Percentiles rank a stretch among this genome's conserved stretches.
Conservation (phyloP, 2,113 vertebrate genomes). For the Vanacampus margaritifer region DNA sequence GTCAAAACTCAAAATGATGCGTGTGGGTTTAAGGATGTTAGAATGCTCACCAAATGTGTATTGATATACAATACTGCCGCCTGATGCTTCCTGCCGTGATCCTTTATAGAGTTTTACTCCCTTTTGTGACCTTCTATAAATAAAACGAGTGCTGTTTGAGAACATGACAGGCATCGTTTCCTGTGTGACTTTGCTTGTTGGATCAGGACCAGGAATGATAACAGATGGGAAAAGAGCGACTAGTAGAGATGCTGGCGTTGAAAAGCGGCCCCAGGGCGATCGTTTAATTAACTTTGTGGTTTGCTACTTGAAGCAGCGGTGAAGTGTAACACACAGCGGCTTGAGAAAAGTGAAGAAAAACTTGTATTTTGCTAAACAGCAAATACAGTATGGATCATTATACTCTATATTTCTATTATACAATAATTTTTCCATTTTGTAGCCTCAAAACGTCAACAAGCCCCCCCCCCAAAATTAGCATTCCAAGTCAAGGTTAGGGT, state of each 20-base stretch:
- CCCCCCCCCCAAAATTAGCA: too few relatives aligned
- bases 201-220: conserved; percentile 18
- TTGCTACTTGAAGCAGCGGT: background rate
- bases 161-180: conserved; percentile 38
- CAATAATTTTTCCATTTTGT: too few relatives aligned
- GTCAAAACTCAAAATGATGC: background rate
- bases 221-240: conserved; percentile 5
- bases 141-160: conserved; percentile 43
- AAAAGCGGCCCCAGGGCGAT: background rate
- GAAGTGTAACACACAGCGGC: background rate
- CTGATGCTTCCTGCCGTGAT: background rate
- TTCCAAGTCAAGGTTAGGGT: too few relatives aligned
- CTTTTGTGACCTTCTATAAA: conserved; percentile 7
- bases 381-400: background rate
- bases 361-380: background rate
- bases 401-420: too few relatives aligned
- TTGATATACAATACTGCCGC: background rate
- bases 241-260: conserved; percentile 6
- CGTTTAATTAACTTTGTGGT: background rate
- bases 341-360: background rate
- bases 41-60: background rate
- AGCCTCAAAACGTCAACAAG: too few relatives aligned
- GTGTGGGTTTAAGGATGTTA: background rate
- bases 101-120: conserved; percentile 5
- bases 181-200: conserved; percentile 35